A percentile compares a stretch with the other conserved stretches of the same genome.
phyloP scores from a whole-genome alignment of 2,888 invertebrate species.

The Meandrusa payeni region DNA sequence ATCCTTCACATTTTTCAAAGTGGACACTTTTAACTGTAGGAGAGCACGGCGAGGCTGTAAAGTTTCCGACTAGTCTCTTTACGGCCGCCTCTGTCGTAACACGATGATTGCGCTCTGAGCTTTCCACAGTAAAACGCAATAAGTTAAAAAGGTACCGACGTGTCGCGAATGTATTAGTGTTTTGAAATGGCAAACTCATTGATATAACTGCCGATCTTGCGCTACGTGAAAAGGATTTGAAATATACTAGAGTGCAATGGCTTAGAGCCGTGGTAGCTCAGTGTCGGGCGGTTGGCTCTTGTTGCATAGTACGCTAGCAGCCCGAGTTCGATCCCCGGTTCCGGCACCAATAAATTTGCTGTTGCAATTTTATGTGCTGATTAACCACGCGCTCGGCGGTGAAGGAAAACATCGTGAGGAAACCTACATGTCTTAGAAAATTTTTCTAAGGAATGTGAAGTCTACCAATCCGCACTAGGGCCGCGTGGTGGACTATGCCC shows the following conservation, averaged over 20 bases:
- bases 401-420: too few relatives aligned
- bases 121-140: slow-evolving; percentile 55
- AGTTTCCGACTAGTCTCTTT: slow-evolving; percentile 66
- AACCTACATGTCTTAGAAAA: too few relatives aligned
- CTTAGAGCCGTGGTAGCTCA: too few relatives aligned
- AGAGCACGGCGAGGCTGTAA: slow-evolving; percentile 52
- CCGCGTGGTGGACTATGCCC: too few relatives aligned
- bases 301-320: too few relatives aligned
- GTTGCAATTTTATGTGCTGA: too few relatives aligned
- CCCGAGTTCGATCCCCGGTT: too few relatives aligned
- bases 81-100: slow-evolving; percentile 60
- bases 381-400: too few relatives aligned
- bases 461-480: too few relatives aligned
- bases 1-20: slow-evolving; percentile 42
- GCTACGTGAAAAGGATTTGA: slow-evolving; percentile 10
- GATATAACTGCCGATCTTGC: slow-evolving; percentile 20
- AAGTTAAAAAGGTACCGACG: slow-evolving; percentile 51
- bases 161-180: slow-evolving; percentile 43
- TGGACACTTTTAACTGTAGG: slow-evolving; percentile 52
- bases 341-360: too few relatives aligned
- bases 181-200: slow-evolving; percentile 19
- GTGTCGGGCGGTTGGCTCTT: too few relatives aligned
- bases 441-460: too few relatives aligned
- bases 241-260: not conserved
- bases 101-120: slow-evolving; percentile 60